Evolutionary conservation across 2,797 vertebrate genomes (phyloP), one percentile per base, ranked within the genome.

Genomic region (Anabas testudineus): DNA sequence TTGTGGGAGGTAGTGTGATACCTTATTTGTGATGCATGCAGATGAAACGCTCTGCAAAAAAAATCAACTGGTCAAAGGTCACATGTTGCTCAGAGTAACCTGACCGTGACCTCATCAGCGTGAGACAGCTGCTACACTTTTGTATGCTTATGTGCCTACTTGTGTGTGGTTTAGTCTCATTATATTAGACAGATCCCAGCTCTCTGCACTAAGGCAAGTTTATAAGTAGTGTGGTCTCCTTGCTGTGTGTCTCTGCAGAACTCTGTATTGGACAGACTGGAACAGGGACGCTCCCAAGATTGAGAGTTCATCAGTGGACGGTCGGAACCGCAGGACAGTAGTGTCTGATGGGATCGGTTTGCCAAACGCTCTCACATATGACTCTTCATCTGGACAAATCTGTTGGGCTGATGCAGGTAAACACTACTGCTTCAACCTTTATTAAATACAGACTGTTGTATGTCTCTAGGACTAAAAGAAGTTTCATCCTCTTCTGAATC

Each of bases 351-450:
- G 97, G 62, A 95, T 99, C 2, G 97, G 97, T 3, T 71, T 99
- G 82, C 98, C 98, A 13, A 99, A 99, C 2, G 98, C 96, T 3
- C 90, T 99, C 62, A 96, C 96, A 0, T 96, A 96, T 2, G 96
- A 99, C 82, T 88, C 91, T 0, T 91, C 94, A 36, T 87, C 94
- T 42, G 94, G 95, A 73, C 91, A 95, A 54, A 85, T 99, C 53
- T 99, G 98, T 87, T 99, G 98, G 98, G 98, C 96, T 3, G 98
- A 99, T 0, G 98, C 98, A 95, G 98, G 97, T 99, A 93, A 56
- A 62, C 55, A 3, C 26, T 32, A 3, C 26, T 32, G 6, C 2
- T 39, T 36, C 26, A 42, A 3, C 14, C 49, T 3, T 5, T 18
- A 7, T n/a, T 28, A 7, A n/a, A n/a, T n/a, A n/a, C n/a, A n/a